phyloP scores from a whole-genome alignment of 2,888 invertebrate species.

The Syrista parreyssii region DNA sequence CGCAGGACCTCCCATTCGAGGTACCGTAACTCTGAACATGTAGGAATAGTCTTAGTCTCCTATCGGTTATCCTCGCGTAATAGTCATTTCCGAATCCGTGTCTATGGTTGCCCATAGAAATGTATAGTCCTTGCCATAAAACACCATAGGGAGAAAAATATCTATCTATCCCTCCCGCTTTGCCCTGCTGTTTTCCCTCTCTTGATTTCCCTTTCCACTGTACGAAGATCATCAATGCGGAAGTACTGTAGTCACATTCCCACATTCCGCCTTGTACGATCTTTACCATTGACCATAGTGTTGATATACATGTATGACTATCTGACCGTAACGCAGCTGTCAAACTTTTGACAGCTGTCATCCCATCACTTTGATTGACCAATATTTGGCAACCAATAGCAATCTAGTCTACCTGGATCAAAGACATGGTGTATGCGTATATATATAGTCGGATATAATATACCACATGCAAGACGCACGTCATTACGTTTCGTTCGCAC shows the following conservation, averaged over 20 bases:
- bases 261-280: not conserved
- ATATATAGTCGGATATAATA: not conserved
- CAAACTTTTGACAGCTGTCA: not conserved
- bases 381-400: not conserved
- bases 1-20: constrained; percentile 61
- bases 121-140: not conserved
- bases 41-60: constrained; percentile 39
- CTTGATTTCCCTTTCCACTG: constrained; percentile 17
- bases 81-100: constrained; percentile 37
- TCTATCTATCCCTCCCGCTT: constrained; percentile 12
- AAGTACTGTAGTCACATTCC: not conserved
- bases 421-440: not conserved
- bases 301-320: not conserved
- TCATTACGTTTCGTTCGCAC: not conserved
- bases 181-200: not conserved
- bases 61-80: constrained; percentile 54
- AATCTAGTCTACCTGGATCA: not conserved
- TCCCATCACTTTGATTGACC: not conserved
- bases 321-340: not conserved
- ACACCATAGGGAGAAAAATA: not conserved
- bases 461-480: not conserved
- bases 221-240: not conserved
- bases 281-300: not conserved
- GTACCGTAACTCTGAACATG: constrained; percentile 56
- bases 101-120: not conserved